A percentile compares a stretch with the other conserved stretches of the same genome.
These are phyloP conservation scores for Anaspis maculata DNA, from an alignment of 2,888 invertebrate species.

Conservation along the genomic window DNA sequence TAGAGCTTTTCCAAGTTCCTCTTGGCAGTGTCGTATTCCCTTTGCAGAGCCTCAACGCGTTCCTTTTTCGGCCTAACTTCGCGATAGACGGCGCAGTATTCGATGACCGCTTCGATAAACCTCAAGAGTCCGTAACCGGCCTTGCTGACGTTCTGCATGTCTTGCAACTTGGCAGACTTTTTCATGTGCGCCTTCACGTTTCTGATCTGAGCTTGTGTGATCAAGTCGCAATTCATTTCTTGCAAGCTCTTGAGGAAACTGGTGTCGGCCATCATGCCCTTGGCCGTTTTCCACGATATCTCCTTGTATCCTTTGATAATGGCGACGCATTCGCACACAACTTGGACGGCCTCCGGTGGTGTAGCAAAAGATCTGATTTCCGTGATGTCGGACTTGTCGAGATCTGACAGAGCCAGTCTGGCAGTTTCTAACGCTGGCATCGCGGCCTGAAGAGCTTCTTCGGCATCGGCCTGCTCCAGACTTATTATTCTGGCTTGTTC, in stretches of 20 bases:
- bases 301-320: conserved; percentile 78
- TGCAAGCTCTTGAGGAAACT: conserved; percentile 71
- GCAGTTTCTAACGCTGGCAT: conserved; percentile 80
- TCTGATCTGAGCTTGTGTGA: conserved; percentile 63
- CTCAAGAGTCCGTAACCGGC: conserved; percentile 80
- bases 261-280: conserved; percentile 90
- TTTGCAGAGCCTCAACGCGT: conserved; percentile 67
- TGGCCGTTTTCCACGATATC: conserved; percentile 81
- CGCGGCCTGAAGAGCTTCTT: conserved; percentile 69
- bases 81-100: conserved; percentile 80
- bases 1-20: conserved; percentile 63
- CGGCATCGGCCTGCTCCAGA: conserved; percentile 77
- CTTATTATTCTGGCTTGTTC: conserved; percentile 71
- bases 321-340: conserved; percentile 83
- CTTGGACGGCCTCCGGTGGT: conserved; percentile 83
- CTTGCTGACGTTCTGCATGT: conserved; percentile 76
- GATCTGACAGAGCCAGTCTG: conserved; percentile 65
- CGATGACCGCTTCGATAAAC: conserved; percentile 79
- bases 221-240: conserved; percentile 78
- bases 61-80: conserved; percentile 84
- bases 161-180: conserved; percentile 61
- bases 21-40: conserved; percentile 56
- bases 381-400: conserved; percentile 85
- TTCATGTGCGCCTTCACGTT: conserved; percentile 67
- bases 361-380: conserved; percentile 89